Conservation (phyloP, 2,797 vertebrate genomes). For the Pachyuromys duprasi region DNA sequence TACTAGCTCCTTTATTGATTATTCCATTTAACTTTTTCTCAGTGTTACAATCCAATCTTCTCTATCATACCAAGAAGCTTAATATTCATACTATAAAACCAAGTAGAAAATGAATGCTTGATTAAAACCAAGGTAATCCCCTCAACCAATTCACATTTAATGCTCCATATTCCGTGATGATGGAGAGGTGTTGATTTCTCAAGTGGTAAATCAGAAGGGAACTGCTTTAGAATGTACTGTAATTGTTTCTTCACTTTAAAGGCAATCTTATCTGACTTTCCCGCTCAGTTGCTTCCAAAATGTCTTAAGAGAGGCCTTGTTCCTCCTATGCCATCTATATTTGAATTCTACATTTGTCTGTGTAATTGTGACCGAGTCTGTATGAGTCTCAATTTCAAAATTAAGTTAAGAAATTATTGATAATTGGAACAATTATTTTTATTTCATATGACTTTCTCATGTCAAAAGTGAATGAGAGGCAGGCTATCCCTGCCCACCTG, state of each 20-base stretch:
- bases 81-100: conserved; percentile 83
- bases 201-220: conserved; percentile 79
- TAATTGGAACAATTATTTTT: not conserved
- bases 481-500: not conserved
- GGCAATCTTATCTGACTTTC: conserved; percentile 62
- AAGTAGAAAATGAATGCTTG: conserved; percentile 88
- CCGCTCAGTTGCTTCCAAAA: conserved; percentile 13
- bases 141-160: conserved; percentile 87
- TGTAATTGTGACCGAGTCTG: not conserved
- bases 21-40: conserved; percentile 76
- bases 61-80: conserved; percentile 74
- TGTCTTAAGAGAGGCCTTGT: not conserved
- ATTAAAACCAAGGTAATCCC: conserved; percentile 88
- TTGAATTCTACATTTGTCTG: not conserved
- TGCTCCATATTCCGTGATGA: conserved; percentile 84
- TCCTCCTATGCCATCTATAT: not conserved
- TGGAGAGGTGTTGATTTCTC: conserved; percentile 88
- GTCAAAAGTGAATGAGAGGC: conserved; percentile 18
- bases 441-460: not conserved
- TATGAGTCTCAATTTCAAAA: not conserved
- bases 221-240: not conserved
- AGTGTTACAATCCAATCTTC: conserved; percentile 62
- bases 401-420: not conserved
- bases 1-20: conserved; percentile 56
- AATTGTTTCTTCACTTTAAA: conserved; percentile 67